phyloP scores from a whole-genome alignment of 2,113 vertebrate genomes.

The Corydoras maculifer region DNA sequence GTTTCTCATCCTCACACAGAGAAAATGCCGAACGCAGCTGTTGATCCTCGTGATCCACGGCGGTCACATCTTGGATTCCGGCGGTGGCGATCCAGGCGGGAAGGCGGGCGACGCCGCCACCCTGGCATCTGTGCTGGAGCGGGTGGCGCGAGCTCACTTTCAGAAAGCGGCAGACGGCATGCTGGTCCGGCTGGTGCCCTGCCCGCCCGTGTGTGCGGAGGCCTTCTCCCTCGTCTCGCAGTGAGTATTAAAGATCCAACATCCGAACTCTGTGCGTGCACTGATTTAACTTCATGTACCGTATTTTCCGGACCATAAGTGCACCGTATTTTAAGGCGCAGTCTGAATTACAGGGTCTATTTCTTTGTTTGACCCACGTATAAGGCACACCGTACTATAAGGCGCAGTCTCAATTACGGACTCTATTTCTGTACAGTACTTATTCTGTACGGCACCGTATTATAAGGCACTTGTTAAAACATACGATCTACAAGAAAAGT shows the following conservation, averaged over 20 bases:
- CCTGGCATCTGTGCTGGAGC: conserved; percentile 75
- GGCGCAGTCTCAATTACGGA: too few species aligned
- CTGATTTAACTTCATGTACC: neutral
- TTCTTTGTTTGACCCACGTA: too few species aligned
- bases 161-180: conserved; percentile 73
- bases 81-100: conserved; percentile 66
- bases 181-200: conserved; percentile 73
- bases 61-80: conserved; percentile 74
- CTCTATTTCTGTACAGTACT: too few species aligned
- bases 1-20: conserved; percentile 29
- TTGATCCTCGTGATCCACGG: conserved; percentile 78
- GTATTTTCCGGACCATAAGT: too few species aligned
- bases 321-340: too few species aligned
- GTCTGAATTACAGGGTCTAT: too few species aligned
- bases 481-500: too few species aligned
- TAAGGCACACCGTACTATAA: too few species aligned
- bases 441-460: too few species aligned
- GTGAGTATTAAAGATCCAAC: conserved; percentile 57
- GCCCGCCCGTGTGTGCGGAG: conserved; percentile 76
- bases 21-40: conserved; percentile 72
- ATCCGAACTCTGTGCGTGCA: neutral
- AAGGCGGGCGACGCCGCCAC: conserved; percentile 75
- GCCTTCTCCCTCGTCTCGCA: conserved; percentile 80
- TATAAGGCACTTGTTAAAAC: too few species aligned
- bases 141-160: conserved; percentile 75